Evolutionary conservation across 2,888 invertebrate species (phyloP).

Genomic region (Scaptomyza tumidula): DNA sequence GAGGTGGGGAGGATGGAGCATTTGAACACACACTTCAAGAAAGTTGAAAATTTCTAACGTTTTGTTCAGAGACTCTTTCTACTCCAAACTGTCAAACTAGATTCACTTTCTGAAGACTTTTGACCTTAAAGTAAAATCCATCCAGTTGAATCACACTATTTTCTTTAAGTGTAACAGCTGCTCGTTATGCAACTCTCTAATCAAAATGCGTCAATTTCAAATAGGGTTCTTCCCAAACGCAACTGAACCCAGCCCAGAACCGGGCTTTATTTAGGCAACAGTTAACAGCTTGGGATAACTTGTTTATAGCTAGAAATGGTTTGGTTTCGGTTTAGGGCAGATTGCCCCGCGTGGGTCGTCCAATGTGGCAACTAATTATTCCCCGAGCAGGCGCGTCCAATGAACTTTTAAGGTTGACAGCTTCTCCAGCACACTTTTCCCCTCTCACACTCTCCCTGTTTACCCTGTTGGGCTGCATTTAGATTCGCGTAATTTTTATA

Average conservation of each 20-base stretch:
- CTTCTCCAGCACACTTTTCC: not conserved
- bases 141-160: not conserved
- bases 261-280: conserved; percentile 63
- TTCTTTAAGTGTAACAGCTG: conserved; percentile 11
- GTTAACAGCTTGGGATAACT: conserved; percentile 22
- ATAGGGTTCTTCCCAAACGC: conserved; percentile 45
- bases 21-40: not conserved
- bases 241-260: conserved; percentile 19
- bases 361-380: conserved; percentile 28
- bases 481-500: conserved; percentile 17
- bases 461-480: conserved; percentile 5
- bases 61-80: too few relatives aligned
- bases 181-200: conserved; percentile 69
- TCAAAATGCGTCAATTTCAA: conserved; percentile 66
- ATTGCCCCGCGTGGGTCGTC: conserved; percentile 1
- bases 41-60: not conserved
- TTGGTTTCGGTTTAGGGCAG: not conserved
- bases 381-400: conserved; percentile 25
- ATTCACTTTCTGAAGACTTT: not conserved
- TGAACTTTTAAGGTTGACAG: conserved; percentile 54
- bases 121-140: too few relatives aligned
- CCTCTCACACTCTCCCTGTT: not conserved
- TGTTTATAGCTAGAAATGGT: conserved; percentile 22
- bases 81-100: too few relatives aligned
- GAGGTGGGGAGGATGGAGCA: not conserved